Conservation (phyloP, 2,888 invertebrate species). For the Tryphoninae sp. region DNA sequence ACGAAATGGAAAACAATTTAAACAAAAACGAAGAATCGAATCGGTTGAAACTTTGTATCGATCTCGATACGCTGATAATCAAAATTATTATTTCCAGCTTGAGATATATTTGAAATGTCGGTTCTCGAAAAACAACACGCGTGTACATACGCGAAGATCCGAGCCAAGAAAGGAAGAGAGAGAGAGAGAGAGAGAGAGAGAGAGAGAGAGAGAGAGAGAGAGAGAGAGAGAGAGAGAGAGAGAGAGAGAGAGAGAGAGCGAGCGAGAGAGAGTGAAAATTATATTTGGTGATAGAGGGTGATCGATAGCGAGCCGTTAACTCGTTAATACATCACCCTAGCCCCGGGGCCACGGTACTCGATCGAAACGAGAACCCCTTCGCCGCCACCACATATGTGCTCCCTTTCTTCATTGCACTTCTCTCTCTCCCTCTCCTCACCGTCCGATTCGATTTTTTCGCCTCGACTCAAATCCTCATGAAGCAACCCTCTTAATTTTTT, state of each 20-base stretch:
- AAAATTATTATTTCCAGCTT: conserved; percentile 23
- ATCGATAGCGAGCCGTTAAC: conserved; percentile 79
- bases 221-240: no score
- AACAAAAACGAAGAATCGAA: background rate
- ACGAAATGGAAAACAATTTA: background rate
- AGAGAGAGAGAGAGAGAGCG: background rate
- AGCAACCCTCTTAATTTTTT: conserved; percentile 53
- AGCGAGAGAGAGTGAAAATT: no score
- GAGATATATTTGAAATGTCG: conserved; percentile 44
- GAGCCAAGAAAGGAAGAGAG: background rate
- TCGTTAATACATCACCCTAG: conserved; percentile 78
- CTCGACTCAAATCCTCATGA: conserved; percentile 60
- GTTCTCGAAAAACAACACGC: conserved; percentile 10
- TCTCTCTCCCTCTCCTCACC: conserved; percentile 23
- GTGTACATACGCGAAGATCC: conserved; percentile 44
- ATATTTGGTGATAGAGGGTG: conserved; percentile 78
- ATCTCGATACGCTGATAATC: background rate
- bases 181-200: no score
- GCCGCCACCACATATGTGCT: conserved; percentile 25
- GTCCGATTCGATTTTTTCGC: conserved; percentile 52
- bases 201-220: background rate
- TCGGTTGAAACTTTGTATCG: no score
- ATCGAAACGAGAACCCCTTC: conserved; percentile 46
- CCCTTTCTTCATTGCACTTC: conserved; percentile 54
- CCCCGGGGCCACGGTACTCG: conserved; percentile 55